These are phyloP conservation scores for Barypeithes pellucidus DNA, from an alignment of 2,888 invertebrate species.

Conservation along the genomic window DNA sequence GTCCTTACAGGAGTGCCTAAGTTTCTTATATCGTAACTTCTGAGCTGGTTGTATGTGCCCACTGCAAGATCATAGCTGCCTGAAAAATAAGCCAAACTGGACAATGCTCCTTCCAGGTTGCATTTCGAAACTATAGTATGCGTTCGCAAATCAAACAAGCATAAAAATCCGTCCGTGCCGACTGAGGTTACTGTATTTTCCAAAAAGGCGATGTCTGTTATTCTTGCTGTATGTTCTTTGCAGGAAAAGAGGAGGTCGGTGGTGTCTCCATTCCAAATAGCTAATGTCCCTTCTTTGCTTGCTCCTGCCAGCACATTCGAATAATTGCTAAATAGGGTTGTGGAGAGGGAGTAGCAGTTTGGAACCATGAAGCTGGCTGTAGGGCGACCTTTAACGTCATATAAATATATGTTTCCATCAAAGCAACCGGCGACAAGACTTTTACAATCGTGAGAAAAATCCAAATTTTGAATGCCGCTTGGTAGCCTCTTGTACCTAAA, in stretches of 20 bases:
- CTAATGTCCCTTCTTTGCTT: constrained; percentile 58
- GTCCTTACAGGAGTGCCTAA: constrained; percentile 58
- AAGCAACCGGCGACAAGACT: constrained; percentile 58
- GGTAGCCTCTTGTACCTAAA: constrained; percentile 56
- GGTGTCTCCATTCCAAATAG: constrained; percentile 59
- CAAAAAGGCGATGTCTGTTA: constrained; percentile 59
- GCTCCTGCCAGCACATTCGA: constrained; percentile 57
- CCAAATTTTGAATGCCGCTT: constrained; percentile 59
- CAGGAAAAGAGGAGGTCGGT: constrained; percentile 50
- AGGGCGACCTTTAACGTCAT: constrained; percentile 55
- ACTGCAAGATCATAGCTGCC: constrained; percentile 58
- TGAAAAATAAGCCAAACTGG: constrained; percentile 56
- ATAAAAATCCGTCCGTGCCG: constrained; percentile 58
- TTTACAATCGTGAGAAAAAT: constrained; percentile 61
- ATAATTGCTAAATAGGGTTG: constrained; percentile 55
- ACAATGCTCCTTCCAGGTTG: constrained; percentile 57
- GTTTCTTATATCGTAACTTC: constrained; percentile 59
- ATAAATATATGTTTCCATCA: constrained; percentile 57
- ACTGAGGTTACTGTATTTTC: constrained; percentile 57
- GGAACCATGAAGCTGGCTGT: constrained; percentile 58
- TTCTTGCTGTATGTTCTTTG: constrained; percentile 54
- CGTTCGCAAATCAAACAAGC: constrained; percentile 57
- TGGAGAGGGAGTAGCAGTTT: constrained; percentile 57
- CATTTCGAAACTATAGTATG: constrained; percentile 45
- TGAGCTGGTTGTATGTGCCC: constrained; percentile 58